phyloP scores from a whole-genome alignment of 2,113 vertebrate species.

The Chauna torquata region DNA sequence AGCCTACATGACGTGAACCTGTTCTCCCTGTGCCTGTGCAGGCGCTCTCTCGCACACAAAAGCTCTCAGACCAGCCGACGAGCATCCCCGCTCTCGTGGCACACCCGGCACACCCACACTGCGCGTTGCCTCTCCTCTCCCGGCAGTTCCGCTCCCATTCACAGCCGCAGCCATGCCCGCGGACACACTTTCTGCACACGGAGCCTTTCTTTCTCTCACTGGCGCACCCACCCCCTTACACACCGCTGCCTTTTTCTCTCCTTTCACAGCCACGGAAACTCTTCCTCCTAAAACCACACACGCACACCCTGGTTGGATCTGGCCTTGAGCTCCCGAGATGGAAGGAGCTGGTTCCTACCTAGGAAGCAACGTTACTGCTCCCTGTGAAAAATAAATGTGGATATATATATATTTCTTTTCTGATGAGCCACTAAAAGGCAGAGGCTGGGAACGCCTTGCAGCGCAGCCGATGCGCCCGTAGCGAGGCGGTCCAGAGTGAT shows the following conservation, averaged over 20 bases:
- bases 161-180: background rate
- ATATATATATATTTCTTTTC: background rate
- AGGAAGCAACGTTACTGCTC: background rate
- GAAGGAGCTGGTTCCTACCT: background rate
- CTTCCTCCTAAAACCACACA: background rate
- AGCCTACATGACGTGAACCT: background rate
- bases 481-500: background rate
- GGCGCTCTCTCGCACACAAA: background rate
- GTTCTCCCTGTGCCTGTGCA: background rate
- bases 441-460: constrained; percentile 4
- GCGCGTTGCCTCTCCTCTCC: background rate
- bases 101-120: background rate
- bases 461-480: background rate
- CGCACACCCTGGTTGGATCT: background rate
- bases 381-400: background rate
- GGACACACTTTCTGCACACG: background rate
- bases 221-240: constrained; percentile 28
- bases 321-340: background rate
- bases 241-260: constrained; percentile 47
- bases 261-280: background rate
- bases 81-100: background rate
- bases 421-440: background rate
- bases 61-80: background rate
- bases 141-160: background rate
- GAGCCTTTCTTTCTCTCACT: background rate